phyloP scores from a whole-genome alignment of 1,140 invertebrate genomes.

The Ericerus pela region DNA sequence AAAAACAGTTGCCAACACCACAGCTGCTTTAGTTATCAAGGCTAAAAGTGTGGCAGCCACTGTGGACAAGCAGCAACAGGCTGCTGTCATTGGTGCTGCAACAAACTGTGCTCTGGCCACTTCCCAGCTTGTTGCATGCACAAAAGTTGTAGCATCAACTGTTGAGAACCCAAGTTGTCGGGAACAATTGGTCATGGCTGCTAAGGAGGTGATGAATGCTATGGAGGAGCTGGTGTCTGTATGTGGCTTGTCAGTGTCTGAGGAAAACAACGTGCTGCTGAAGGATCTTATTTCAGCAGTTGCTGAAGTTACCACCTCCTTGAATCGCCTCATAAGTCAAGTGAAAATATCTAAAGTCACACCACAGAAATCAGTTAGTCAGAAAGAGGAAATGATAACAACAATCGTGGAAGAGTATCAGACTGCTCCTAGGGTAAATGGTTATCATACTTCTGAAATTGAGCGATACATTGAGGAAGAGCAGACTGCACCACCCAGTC shows the following conservation, averaged over 20 bases:
- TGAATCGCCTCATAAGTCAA: slow-evolving; percentile 82
- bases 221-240: slow-evolving; percentile 81
- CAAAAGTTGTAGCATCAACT: slow-evolving; percentile 80
- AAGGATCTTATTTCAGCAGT: slow-evolving; percentile 72
- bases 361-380: slow-evolving; percentile 39
- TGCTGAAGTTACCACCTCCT: slow-evolving; percentile 69
- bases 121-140: slow-evolving; percentile 92
- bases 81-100: slow-evolving; percentile 83
- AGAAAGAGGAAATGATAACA: slow-evolving; percentile 78
- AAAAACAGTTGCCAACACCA: slow-evolving; percentile 92
- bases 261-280: slow-evolving; percentile 44
- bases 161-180: slow-evolving; percentile 83
- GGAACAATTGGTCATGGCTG: slow-evolving; percentile 81
- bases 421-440: slow-evolving; percentile 85
- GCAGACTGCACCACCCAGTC: slow-evolving; percentile 28
- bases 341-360: slow-evolving; percentile 44
- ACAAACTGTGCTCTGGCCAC: slow-evolving; percentile 94
- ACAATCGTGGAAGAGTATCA: too few species aligned
- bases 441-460: neutral
- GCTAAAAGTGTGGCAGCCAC: slow-evolving; percentile 86
- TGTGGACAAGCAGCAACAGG: slow-evolving; percentile 62
- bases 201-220: slow-evolving; percentile 79
- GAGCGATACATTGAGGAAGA: neutral
- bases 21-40: slow-evolving; percentile 83
- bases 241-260: slow-evolving; percentile 54